phyloP scores from a whole-genome alignment of 2,888 invertebrate genomes.

The Dasypogon diadema region DNA sequence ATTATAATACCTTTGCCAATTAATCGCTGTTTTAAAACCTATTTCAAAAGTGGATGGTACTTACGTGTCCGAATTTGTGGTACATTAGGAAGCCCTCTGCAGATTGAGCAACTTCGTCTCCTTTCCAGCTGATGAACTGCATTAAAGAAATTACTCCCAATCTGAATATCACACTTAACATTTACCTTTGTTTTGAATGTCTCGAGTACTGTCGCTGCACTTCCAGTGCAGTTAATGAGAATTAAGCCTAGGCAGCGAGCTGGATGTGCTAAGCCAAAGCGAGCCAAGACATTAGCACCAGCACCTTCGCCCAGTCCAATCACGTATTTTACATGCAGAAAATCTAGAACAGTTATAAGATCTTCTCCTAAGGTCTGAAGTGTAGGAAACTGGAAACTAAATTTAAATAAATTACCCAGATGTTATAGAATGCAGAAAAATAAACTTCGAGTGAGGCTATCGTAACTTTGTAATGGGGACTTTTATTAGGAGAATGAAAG shows the following conservation, averaged over 20 bases:
- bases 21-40: too few species aligned
- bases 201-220: constrained; percentile 87
- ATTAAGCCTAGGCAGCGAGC: constrained; percentile 82
- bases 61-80: constrained; percentile 93
- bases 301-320: constrained; percentile 90
- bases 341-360: constrained; percentile 83
- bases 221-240: constrained; percentile 88
- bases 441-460: too few species aligned
- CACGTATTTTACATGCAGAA: constrained; percentile 84
- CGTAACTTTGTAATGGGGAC: too few species aligned
- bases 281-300: constrained; percentile 86
- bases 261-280: constrained; percentile 86
- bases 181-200: constrained; percentile 85
- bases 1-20: too few species aligned
- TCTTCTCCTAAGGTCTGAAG: constrained; percentile 87
- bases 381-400: constrained; percentile 83
- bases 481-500: too few species aligned
- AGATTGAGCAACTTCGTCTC: constrained; percentile 85
- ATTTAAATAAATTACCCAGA: too few species aligned
- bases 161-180: background rate
- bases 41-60: too few species aligned
- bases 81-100: constrained; percentile 89
- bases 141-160: constrained; percentile 57
- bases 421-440: too few species aligned
- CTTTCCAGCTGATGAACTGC: constrained; percentile 85